Percentiles rank a stretch among this genome's conserved stretches.
phyloP scores from a whole-genome alignment of 2,113 vertebrate species.

The Alouatta palliata region DNA sequence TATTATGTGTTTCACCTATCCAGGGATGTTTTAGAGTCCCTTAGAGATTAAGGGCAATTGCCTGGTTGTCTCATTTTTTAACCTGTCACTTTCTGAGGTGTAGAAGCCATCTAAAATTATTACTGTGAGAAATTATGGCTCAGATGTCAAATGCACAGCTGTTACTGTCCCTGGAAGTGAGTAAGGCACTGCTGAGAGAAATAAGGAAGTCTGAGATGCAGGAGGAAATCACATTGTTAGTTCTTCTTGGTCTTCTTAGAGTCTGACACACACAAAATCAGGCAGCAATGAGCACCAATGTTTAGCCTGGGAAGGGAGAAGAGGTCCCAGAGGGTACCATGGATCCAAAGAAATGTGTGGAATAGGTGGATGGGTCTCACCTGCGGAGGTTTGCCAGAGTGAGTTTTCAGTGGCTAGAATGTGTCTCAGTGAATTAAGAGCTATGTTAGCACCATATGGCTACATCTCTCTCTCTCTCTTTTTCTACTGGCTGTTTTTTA shows the following conservation, averaged over 20 bases:
- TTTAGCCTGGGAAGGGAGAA: not conserved
- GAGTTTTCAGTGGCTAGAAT: not conserved
- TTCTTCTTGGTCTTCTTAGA: not conserved
- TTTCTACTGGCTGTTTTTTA: not conserved
- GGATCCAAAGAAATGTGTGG: too few species aligned
- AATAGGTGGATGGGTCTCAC: not conserved
- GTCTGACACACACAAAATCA: not conserved
- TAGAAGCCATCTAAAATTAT: not conserved
- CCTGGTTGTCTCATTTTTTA: not conserved
- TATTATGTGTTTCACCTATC: not conserved
- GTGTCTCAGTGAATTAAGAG: not conserved
- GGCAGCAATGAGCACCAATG: not conserved
- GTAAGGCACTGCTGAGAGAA: not conserved
- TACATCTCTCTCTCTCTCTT: too few species aligned
- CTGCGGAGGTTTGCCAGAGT: not conserved
- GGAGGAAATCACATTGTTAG: not conserved
- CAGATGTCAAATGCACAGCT: not conserved
- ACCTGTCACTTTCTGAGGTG: not conserved
- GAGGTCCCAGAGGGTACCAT: not conserved
- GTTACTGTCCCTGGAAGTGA: not conserved
- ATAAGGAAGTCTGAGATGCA: accelerated
- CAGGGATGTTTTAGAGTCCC: not conserved
- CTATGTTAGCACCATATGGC: not conserved
- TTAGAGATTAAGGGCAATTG: not conserved
- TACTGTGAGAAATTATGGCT: not conserved